Conservation (phyloP, 2,113 vertebrate genomes). For the Pagrus major region DNA sequence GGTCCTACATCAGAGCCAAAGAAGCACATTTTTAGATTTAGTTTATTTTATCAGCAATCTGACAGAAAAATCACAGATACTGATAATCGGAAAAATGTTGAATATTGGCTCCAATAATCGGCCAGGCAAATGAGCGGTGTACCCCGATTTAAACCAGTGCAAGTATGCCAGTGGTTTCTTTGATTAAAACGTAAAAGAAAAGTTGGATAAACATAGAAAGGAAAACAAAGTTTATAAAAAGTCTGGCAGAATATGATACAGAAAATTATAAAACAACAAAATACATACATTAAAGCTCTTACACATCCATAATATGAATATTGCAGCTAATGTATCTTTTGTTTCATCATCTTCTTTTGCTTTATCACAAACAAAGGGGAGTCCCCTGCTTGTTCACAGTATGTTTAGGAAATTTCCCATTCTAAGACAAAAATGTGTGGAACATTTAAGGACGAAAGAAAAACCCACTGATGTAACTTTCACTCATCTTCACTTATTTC, state of each 20-base stretch:
- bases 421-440: background rate
- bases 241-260: background rate
- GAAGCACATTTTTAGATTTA: too few species aligned
- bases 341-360: background rate
- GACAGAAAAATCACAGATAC: too few species aligned
- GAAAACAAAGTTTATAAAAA: background rate
- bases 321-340: background rate
- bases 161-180: background rate
- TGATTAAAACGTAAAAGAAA: background rate
- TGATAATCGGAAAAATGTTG: too few species aligned
- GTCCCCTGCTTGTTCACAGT: too few species aligned
- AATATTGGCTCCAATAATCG: too few species aligned
- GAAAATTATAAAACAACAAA: conserved; percentile 7
- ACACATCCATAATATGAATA: background rate
- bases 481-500: background rate
- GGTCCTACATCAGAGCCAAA: too few species aligned
- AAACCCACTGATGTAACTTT: background rate
- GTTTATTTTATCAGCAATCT: too few species aligned
- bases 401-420: too few species aligned
- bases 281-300: background rate
- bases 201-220: background rate
- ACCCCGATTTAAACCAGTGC: background rate
- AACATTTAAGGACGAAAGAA: background rate
- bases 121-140: too few species aligned
- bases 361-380: background rate